Percentiles rank a stretch among this genome's conserved stretches.
Conservation (phyloP, 2,797 vertebrate species). For the Cuniculus paca region DNA sequence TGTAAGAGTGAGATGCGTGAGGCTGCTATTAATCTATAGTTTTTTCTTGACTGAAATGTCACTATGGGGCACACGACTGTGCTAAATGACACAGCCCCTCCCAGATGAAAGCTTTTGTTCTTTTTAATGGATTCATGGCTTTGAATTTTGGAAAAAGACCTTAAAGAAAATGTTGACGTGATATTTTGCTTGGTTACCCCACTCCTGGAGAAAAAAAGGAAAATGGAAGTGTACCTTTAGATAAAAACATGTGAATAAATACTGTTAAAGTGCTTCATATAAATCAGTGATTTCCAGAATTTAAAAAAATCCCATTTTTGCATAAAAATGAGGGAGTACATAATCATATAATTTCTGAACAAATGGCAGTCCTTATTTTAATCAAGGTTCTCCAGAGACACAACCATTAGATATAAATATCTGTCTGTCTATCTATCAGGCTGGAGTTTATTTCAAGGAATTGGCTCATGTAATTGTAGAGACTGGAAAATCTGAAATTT, state of each 20-base stretch:
- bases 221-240: not conserved
- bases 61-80: not conserved
- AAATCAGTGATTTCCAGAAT: not conserved
- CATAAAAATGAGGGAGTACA: not conserved
- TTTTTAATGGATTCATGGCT: not conserved
- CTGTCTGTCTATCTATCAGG: not conserved
- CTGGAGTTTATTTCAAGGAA: not conserved
- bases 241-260: not conserved
- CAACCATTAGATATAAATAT: not conserved
- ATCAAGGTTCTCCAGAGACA: not conserved
- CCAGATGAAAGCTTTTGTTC: not conserved
- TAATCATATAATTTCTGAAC: not conserved
- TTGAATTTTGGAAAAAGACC: not conserved
- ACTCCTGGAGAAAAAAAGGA: not conserved
- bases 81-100: not conserved
- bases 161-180: not conserved
- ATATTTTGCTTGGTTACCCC: not conserved
- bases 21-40: not conserved
- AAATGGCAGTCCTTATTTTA: not conserved
- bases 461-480: not conserved
- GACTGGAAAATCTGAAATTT: not conserved
- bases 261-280: not conserved
- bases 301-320: slow-evolving; percentile 5
- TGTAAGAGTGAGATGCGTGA: not conserved
- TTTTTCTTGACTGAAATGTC: not conserved